Conservation (phyloP, 1,140 invertebrate genomes). For the Magallana angulata region DNA sequence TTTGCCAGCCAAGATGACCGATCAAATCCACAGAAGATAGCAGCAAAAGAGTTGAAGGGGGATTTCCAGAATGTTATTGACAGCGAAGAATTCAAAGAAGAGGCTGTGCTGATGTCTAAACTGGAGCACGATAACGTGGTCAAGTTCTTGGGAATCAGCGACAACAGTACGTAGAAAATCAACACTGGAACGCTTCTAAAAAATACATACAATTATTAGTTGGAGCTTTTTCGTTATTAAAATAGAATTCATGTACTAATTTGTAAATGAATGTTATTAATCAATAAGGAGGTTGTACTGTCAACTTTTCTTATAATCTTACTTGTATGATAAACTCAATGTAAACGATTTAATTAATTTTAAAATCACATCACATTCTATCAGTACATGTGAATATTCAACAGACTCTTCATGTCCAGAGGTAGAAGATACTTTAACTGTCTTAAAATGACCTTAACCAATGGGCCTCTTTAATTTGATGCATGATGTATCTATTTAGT, state of each 20-base stretch:
- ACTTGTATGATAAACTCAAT: no score
- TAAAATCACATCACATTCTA: no score
- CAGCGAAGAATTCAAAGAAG: slow-evolving; percentile 45
- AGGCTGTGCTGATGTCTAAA: slow-evolving; percentile 45
- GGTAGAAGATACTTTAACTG: no score
- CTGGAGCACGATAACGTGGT: slow-evolving; percentile 52
- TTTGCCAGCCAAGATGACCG: neutral
- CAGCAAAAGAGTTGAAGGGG: slow-evolving; percentile 42
- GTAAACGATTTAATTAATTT: no score
- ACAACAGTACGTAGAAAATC: slow-evolving; percentile 49
- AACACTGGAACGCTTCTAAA: neutral
- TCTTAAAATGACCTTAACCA: no score
- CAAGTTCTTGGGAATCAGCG: slow-evolving; percentile 46
- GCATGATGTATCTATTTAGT: neutral
- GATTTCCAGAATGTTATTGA: slow-evolving; percentile 46
- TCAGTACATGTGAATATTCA: neutral
- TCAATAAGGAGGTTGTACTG: no score
- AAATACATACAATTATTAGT: no score
- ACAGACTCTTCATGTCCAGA: neutral
- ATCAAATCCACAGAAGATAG: neutral
- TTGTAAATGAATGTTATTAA: no score
- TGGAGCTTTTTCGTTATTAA: no score
- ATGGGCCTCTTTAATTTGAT: no score
- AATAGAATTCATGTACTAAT: neutral
- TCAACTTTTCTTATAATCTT: no score